These are phyloP conservation scores for Drosophila testacea DNA, from an alignment of 2,888 invertebrate genomes.

Conservation along the genomic window DNA sequence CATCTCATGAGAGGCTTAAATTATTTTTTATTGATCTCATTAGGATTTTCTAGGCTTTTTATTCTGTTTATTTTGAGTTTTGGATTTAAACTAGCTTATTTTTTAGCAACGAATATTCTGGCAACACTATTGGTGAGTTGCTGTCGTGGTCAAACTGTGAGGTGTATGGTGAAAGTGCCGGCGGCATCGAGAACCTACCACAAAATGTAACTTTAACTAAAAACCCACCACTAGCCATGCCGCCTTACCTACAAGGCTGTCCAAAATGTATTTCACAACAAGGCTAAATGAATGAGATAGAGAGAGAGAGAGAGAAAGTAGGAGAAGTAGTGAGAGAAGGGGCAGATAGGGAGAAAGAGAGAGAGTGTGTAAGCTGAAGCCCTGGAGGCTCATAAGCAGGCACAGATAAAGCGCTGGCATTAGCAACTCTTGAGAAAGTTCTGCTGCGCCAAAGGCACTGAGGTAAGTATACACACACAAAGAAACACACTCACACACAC, in stretches of 20 bases:
- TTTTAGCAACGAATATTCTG: too few relatives aligned
- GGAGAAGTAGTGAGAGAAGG: neutral
- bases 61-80: too few relatives aligned
- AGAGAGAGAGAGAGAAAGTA: neutral
- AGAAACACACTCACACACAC: slow-evolving; percentile 12
- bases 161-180: slow-evolving; percentile 62
- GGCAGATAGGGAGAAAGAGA: too few relatives aligned
- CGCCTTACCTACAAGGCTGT: slow-evolving; percentile 44
- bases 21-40: too few relatives aligned
- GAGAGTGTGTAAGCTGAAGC: slow-evolving; percentile 40
- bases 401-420: slow-evolving; percentile 72
- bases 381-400: slow-evolving; percentile 60
- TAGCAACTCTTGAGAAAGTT: slow-evolving; percentile 75
- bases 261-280: slow-evolving; percentile 57
- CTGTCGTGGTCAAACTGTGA: slow-evolving; percentile 15
- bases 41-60: too few relatives aligned
- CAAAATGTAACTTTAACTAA: slow-evolving; percentile 25
- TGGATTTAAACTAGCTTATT: too few relatives aligned
- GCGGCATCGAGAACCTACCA: slow-evolving; percentile 49
- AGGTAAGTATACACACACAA: slow-evolving; percentile 33
- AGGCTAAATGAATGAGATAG: slow-evolving; percentile 52
- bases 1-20: too few relatives aligned
- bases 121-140: neutral
- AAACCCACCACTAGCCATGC: slow-evolving; percentile 39
- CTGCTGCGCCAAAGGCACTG: slow-evolving; percentile 59